These are phyloP conservation scores for Pseudomyrmex gracilis DNA, from an alignment of 1,140 invertebrate species.

Conservation along the genomic window DNA sequence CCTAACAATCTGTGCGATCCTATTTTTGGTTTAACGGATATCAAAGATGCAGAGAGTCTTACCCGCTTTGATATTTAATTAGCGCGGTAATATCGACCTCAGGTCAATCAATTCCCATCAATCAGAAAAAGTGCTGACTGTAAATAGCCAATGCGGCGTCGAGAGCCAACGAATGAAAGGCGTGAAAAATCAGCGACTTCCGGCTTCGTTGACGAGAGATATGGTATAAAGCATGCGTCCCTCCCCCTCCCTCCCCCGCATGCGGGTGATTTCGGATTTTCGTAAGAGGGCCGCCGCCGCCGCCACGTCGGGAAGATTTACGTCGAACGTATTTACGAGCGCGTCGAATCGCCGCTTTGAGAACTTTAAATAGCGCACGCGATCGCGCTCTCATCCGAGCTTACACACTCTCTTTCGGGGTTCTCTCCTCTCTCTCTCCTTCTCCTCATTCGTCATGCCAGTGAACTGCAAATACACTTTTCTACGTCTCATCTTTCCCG, in stretches of 20 bases:
- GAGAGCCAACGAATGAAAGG: conserved; percentile 53
- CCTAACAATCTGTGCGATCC: neutral
- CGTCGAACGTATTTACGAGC: conserved; percentile 72
- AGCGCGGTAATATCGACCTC: neutral
- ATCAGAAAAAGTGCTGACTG: conserved; percentile 2
- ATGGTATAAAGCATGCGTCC: too few species aligned
- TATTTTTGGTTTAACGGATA: neutral
- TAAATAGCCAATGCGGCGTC: conserved; percentile 14
- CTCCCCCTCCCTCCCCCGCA: too few species aligned
- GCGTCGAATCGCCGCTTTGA: conserved; percentile 66
- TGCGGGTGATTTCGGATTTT: conserved; percentile 63
- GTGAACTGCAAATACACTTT: neutral
- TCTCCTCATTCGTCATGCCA: neutral
- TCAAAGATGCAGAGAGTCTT: too few species aligned
- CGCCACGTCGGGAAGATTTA: conserved; percentile 40
- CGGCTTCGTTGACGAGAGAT: conserved; percentile 63
- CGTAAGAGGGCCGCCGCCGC: conserved; percentile 14
- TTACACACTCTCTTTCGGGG: conserved; percentile 4
- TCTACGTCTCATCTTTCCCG: neutral
- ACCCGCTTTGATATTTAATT: too few species aligned
- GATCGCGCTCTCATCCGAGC: conserved; percentile 35
- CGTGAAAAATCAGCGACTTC: conserved; percentile 72
- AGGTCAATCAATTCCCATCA: neutral
- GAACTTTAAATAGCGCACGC: conserved; percentile 60
- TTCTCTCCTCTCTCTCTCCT: conserved; percentile 64